phyloP scores from a whole-genome alignment of 2,888 invertebrate species.

The Hyles lineata region DNA sequence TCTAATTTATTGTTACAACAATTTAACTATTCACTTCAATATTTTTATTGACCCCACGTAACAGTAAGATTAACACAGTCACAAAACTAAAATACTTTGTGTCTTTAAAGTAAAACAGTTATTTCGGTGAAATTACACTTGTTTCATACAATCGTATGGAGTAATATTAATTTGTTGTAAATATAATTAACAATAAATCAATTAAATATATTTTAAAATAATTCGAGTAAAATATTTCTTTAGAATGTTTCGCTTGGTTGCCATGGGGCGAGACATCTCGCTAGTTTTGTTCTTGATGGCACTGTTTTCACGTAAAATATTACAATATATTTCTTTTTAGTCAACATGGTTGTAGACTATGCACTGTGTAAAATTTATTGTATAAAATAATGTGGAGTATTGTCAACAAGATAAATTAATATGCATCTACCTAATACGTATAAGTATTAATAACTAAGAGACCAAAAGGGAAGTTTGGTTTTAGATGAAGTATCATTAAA shows the following conservation, averaged over 20 bases:
- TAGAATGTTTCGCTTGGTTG: conserved; percentile 11
- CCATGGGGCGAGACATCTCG: not conserved
- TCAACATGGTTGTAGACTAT: conserved; percentile 10
- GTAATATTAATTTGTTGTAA: not conserved
- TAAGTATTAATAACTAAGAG: no score
- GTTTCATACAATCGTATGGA: not conserved
- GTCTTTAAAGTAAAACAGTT: not conserved
- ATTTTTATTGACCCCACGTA: no score
- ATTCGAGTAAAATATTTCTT: conserved; percentile 4
- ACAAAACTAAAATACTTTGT: not conserved
- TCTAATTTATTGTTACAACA: no score
- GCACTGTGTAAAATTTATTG: not conserved
- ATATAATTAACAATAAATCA: not conserved
- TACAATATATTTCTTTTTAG: not conserved
- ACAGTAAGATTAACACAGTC: no score
- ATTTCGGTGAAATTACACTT: not conserved
- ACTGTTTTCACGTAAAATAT: conserved; percentile 22
- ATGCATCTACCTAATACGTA: no score
- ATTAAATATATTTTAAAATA: no score
- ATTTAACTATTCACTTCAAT: no score
- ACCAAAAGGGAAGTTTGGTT: no score
- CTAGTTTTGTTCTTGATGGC: conserved; percentile 5
- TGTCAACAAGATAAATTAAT: no score
- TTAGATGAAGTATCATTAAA: no score
- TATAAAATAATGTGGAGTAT: not conserved